Evolutionary conservation across 2,797 vertebrate genomes (phyloP).

Genomic region (Leptodactylus fallax): DNA sequence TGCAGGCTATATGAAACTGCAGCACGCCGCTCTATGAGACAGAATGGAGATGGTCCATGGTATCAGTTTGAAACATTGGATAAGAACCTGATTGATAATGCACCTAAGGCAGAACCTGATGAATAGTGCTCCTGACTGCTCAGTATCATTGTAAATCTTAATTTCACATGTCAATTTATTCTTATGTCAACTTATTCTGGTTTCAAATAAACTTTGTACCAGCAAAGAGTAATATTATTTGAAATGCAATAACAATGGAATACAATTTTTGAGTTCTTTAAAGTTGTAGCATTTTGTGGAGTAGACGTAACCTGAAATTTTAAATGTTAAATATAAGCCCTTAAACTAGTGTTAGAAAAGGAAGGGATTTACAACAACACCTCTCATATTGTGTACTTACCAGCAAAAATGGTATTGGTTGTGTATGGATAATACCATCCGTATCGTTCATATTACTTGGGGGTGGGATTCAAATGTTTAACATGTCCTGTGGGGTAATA

Average conservation of each 20-base stretch:
- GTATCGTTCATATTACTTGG: too few relatives aligned
- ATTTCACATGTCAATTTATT: conserved; percentile 30
- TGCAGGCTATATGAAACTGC: conserved; percentile 79
- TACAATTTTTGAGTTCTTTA: background rate
- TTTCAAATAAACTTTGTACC: conserved; percentile 51
- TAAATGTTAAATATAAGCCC: too few relatives aligned
- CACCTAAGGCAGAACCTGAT: conserved; percentile 85
- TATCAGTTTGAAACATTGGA: conserved; percentile 78
- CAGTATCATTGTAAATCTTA: conserved; percentile 34
- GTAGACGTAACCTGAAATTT: too few relatives aligned
- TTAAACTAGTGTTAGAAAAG: too few relatives aligned
- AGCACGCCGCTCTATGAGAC: conserved; percentile 85
- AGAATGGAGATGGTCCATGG: conserved; percentile 92
- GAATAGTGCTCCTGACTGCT: conserved; percentile 71
- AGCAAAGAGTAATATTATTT: background rate
- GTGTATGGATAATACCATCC: too few relatives aligned
- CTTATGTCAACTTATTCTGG: background rate
- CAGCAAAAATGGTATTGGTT: too few relatives aligned
- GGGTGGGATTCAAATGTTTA: too few relatives aligned
- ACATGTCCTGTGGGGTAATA: too few relatives aligned
- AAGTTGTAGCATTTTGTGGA: too few relatives aligned
- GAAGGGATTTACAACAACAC: too few relatives aligned
- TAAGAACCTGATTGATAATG: conserved; percentile 82
- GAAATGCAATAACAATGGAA: too few relatives aligned
- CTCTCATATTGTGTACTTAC: too few relatives aligned